Evolutionary conservation across 2,113 vertebrate genomes (phyloP).

Genomic region (Coreoperca whiteheadi): DNA sequence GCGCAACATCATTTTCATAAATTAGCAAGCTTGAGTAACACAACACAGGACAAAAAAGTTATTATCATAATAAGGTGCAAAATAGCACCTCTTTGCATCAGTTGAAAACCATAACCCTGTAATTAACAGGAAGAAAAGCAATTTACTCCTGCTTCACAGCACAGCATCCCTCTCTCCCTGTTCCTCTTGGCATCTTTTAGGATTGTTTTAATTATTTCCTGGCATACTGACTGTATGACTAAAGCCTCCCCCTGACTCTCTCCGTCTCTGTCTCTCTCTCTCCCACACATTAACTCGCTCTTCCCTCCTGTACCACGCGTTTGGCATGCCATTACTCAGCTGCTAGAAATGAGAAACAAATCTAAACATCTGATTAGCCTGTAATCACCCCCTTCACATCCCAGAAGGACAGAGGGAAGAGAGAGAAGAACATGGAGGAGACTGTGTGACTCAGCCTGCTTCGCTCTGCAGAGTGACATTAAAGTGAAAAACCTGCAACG

Average conservation of each 20-base stretch:
- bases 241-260: constrained; percentile 38
- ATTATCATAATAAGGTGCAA: constrained; percentile 84
- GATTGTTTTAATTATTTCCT: constrained; percentile 78
- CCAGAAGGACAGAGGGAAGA: not conserved
- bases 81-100: constrained; percentile 80
- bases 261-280: not conserved
- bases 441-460: constrained; percentile 10
- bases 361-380: constrained; percentile 67
- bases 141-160: constrained; percentile 78
- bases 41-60: constrained; percentile 82
- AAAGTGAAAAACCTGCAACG: constrained; percentile 11
- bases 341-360: constrained; percentile 48
- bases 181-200: constrained; percentile 74
- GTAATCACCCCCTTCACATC: constrained; percentile 42
- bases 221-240: constrained; percentile 50
- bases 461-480: not conserved
- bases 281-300: constrained; percentile 5
- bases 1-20: constrained; percentile 85
- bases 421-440: not conserved
- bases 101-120: constrained; percentile 87
- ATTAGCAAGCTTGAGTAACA: constrained; percentile 87
- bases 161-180: constrained; percentile 49
- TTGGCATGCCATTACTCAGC: constrained; percentile 51
- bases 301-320: constrained; percentile 12
- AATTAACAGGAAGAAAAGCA: constrained; percentile 84